Evolutionary conservation across 2,888 invertebrate genomes (phyloP).

Genomic region (Drosophila paucipuncta): DNA sequence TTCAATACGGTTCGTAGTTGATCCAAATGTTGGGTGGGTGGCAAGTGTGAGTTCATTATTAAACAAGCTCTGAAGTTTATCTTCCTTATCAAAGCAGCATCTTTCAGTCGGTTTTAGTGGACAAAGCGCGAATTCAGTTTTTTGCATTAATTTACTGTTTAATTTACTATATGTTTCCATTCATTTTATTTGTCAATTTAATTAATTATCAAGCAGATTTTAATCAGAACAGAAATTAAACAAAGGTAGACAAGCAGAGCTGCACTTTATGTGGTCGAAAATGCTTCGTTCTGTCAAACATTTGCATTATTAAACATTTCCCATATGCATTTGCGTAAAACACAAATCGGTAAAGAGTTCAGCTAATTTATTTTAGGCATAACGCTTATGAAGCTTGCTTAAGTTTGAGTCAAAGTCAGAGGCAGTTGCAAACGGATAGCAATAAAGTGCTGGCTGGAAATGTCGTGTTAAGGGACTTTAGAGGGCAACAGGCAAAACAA

Average conservation of each 20-base stretch:
- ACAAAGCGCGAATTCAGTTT: neutral
- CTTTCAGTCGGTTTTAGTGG: neutral
- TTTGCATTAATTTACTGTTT: neutral
- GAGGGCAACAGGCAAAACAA: conserved; percentile 38
- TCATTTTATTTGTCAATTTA: neutral
- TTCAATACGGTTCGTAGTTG: neutral
- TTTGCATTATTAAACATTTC: neutral
- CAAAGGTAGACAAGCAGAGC: neutral
- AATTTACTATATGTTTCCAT: neutral
- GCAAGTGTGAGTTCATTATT: conserved; percentile 51
- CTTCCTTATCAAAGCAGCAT: conserved; percentile 14
- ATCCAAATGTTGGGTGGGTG: neutral
- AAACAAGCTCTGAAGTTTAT: conserved; percentile 29
- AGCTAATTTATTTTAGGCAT: conserved; percentile 64
- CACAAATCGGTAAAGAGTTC: neutral
- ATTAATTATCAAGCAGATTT: neutral
- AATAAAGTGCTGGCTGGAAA: conserved; percentile 60
- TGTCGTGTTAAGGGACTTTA: conserved; percentile 11
- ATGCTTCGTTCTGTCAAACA: neutral
- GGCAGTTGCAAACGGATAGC: conserved; percentile 52
- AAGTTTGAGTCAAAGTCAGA: conserved; percentile 36
- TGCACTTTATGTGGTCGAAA: neutral
- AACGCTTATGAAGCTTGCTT: conserved; percentile 59
- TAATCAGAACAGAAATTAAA: neutral
- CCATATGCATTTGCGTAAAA: neutral